Conservation (phyloP, 1,140 invertebrate species). For the Ceratina japonica region DNA sequence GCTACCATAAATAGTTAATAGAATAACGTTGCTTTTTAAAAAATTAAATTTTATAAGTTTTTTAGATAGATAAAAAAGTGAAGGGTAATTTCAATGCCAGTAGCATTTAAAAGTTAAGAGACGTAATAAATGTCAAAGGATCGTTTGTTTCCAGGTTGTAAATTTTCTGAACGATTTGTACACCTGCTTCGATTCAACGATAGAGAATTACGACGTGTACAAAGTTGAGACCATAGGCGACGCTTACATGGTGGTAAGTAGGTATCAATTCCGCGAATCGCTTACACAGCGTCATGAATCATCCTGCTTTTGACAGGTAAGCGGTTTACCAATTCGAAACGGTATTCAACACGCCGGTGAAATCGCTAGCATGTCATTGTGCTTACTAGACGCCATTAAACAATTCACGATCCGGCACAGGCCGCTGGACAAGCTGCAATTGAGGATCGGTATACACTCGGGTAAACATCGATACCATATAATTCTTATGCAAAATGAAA, state of each 20-base stretch:
- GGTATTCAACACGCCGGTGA: conserved; percentile 91
- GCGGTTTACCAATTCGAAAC: conserved; percentile 90
- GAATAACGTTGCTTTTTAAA: no score
- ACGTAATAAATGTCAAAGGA: no score
- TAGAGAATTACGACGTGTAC: conserved; percentile 95
- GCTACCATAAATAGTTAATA: no score
- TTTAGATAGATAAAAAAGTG: no score
- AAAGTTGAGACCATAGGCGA: conserved; percentile 96
- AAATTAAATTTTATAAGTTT: no score
- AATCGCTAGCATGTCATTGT: conserved; percentile 95
- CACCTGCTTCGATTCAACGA: conserved; percentile 95
- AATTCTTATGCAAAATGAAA: no score
- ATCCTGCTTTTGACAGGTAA: conserved; percentile 80
- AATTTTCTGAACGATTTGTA: conserved; percentile 95
- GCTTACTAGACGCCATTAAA: conserved; percentile 89
- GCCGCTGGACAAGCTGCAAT: conserved; percentile 89
- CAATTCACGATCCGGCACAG: conserved; percentile 93
- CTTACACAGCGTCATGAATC: background rate
- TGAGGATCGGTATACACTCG: conserved; percentile 95
- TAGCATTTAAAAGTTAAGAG: no score
- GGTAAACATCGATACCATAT: conserved; percentile 78
- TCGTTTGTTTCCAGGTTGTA: conserved; percentile 85
- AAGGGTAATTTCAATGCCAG: no score
- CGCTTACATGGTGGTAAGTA: conserved; percentile 92
- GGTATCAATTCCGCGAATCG: background rate